Conservation (phyloP, 2,888 invertebrate genomes). For the Scaptomyza flava region DNA sequence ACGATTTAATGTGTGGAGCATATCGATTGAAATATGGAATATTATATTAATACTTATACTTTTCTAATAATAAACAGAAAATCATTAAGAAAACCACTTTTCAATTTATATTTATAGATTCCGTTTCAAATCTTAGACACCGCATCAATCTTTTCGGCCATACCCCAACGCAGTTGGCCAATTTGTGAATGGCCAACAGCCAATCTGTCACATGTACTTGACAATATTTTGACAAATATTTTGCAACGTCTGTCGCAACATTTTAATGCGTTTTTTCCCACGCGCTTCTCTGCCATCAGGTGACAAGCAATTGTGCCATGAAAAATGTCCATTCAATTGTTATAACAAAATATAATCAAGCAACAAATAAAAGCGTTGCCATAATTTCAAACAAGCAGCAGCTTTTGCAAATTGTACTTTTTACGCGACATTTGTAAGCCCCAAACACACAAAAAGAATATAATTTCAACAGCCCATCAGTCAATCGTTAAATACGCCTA, state of each 20-base stretch:
- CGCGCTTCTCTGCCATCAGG: slow-evolving; percentile 17
- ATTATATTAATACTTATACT: not conserved
- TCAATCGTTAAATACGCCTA: slow-evolving; percentile 33
- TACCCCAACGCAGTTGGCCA: slow-evolving; percentile 12
- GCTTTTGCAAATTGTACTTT: slow-evolving; percentile 9
- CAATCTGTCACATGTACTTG: slow-evolving; percentile 29
- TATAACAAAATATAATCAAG: slow-evolving; percentile 22
- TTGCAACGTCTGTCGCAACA: slow-evolving; percentile 35
- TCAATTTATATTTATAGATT: not conserved
- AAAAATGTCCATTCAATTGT: slow-evolving; percentile 25
- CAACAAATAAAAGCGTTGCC: slow-evolving; percentile 14
- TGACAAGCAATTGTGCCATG: slow-evolving; percentile 26
- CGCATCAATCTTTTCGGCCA: slow-evolving; percentile 25
- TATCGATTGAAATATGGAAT: not conserved
- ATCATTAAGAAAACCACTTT: not conserved
- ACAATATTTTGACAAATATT: slow-evolving; percentile 59
- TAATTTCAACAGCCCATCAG: slow-evolving; percentile 25
- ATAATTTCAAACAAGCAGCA: slow-evolving; percentile 7
- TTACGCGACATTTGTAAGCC: not conserved
- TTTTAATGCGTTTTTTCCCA: slow-evolving; percentile 44
- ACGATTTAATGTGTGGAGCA: not conserved
- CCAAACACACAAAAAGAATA: slow-evolving; percentile 5
- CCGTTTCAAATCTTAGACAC: not conserved
- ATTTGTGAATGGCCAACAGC: slow-evolving; percentile 27
- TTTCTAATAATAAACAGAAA: not conserved